phyloP scores from a whole-genome alignment of 2,113 vertebrate genomes.

The Catagonus wagneri region DNA sequence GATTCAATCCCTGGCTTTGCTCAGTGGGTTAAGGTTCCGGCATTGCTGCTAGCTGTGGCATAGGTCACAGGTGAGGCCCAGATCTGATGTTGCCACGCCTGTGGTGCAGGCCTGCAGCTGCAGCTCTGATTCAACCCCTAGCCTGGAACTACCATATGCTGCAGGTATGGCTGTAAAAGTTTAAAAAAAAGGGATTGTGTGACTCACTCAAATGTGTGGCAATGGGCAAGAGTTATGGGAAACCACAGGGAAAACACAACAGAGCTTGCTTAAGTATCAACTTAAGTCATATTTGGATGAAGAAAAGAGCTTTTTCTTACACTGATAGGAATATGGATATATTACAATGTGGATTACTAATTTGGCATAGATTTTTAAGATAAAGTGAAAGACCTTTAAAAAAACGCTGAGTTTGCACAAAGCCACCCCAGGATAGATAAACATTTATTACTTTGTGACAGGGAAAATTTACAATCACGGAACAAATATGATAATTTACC shows the following conservation, averaged over 20 bases:
- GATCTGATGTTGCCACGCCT: too few species aligned
- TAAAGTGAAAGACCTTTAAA: not conserved
- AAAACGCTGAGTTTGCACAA: not conserved
- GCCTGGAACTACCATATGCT: too few species aligned
- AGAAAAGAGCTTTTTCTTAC: not conserved
- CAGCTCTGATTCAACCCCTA: too few species aligned
- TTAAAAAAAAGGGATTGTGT: not conserved
- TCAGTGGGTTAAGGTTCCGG: too few species aligned
- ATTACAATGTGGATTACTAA: not conserved
- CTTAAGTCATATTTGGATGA: not conserved
- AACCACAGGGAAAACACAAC: not conserved
- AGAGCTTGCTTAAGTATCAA: not conserved
- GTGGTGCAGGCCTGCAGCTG: too few species aligned
- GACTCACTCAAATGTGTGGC: not conserved
- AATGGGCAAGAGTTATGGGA: not conserved
- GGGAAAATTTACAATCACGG: not conserved
- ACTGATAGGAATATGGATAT: not conserved
- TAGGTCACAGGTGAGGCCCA: too few species aligned
- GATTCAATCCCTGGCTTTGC: too few species aligned
- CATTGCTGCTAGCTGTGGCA: too few species aligned
- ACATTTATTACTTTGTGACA: not conserved
- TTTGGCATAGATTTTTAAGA: not conserved
- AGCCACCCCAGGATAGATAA: not conserved
- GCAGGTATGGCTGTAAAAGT: too few species aligned
- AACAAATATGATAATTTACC: slow-evolving; percentile 8